phyloP scores from a whole-genome alignment of 2,797 vertebrate genomes.

The Protonibea diacanthus region DNA sequence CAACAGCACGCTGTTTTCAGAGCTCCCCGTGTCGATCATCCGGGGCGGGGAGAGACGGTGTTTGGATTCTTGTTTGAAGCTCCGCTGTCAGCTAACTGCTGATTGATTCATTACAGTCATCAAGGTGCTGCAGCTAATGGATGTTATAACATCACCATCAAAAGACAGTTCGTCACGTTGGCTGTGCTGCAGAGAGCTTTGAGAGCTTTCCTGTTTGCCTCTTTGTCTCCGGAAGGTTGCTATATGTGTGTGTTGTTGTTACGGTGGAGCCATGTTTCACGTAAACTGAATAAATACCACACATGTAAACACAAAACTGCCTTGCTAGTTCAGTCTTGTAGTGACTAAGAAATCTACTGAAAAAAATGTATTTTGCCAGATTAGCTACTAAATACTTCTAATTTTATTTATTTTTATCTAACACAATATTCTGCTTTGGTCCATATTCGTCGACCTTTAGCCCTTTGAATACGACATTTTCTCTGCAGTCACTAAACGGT shows the following conservation, averaged over 20 bases:
- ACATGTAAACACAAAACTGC: too few relatives aligned
- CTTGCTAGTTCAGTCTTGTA: too few relatives aligned
- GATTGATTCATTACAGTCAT: slow-evolving; percentile 46
- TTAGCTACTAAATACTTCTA: too few relatives aligned
- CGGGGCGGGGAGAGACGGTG: neutral
- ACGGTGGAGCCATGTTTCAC: too few relatives aligned
- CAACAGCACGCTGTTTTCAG: slow-evolving; percentile 31
- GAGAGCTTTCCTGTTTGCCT: neutral
- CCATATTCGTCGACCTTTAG: too few relatives aligned
- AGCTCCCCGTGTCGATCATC: slow-evolving; percentile 16
- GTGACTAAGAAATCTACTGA: too few relatives aligned
- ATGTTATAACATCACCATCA: slow-evolving; percentile 16
- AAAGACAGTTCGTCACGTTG: neutral
- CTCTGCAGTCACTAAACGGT: too few relatives aligned
- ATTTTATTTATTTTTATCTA: too few relatives aligned
- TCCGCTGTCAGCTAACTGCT: neutral
- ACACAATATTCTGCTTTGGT: too few relatives aligned
- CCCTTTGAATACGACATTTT: too few relatives aligned
- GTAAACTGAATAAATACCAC: too few relatives aligned
- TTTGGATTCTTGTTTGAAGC: slow-evolving; percentile 34
- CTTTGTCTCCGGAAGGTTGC: neutral
- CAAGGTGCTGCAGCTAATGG: slow-evolving; percentile 27
- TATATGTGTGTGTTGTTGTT: neutral
- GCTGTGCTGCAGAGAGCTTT: neutral
- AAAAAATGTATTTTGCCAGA: too few relatives aligned